Conservation (phyloP, 2,888 invertebrate species). For the Drosophila paracracens region DNA sequence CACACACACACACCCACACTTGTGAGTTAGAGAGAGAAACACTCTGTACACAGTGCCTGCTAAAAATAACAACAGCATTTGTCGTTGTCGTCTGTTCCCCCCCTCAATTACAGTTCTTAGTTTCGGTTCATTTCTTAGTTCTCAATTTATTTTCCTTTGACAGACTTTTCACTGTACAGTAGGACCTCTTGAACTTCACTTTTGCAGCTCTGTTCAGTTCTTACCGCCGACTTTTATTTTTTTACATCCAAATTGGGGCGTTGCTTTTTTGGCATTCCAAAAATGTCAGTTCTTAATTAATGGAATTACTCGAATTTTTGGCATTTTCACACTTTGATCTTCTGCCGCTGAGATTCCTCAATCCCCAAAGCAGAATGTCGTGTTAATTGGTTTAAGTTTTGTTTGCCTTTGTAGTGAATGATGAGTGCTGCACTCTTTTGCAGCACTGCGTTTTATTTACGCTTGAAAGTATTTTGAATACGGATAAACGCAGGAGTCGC, state of each 20-base stretch:
- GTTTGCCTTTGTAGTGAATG: not conserved
- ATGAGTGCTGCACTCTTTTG: not conserved
- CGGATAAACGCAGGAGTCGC: not conserved
- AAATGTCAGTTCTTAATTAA: conserved; percentile 51
- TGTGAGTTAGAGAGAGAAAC: conserved; percentile 13
- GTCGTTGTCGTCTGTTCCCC: not conserved
- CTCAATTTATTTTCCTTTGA: conserved; percentile 21
- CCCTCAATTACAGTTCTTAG: conserved; percentile 9
- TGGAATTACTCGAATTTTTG: conserved; percentile 24
- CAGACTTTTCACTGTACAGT: conserved; percentile 27
- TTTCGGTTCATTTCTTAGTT: conserved; percentile 13
- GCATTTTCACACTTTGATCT: conserved; percentile 48
- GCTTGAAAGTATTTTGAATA: not conserved
- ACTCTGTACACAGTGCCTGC: conserved; percentile 26
- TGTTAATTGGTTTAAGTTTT: conserved; percentile 6
- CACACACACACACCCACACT: conserved; percentile 8
- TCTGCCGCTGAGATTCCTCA: not conserved
- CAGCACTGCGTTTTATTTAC: not conserved
- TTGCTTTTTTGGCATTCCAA: conserved; percentile 15
- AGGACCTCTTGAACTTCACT: conserved; percentile 14
- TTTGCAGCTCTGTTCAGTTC: conserved; percentile 33
- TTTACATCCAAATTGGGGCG: not conserved
- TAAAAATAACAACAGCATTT: conserved; percentile 63
- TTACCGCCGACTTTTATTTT: conserved; percentile 2
- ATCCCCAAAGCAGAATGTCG: not conserved